Evolutionary conservation across 2,113 vertebrate species (phyloP), one percentile per base, ranked within the genome.

Genomic region (Ailuropoda melanoleuca): DNA sequence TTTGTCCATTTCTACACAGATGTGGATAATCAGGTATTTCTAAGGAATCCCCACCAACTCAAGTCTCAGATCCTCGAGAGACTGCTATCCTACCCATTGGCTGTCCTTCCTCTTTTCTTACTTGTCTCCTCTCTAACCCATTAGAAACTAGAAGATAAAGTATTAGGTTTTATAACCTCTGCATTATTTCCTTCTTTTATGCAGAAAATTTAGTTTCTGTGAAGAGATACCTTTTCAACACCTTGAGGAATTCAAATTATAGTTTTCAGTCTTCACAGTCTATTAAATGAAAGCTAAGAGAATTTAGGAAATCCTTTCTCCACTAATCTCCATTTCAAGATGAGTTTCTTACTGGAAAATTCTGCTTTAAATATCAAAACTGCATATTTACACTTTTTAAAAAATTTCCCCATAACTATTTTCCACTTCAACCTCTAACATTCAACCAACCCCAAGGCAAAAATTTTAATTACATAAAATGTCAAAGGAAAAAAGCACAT

Each of bases 381-480:
- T 46, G 72, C 46, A 17, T 75, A 75, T 75, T 75, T 46, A 46
- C 39, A 64, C 24, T 29, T 72, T 39, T 12, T 21, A 9, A 11
- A 11, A 24, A 74, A 43, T 46, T 94, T 92, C 15, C 64, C n/a
- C 18, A 14, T 77, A 62, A 89, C 14, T 39, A 74, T 94, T 29
- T 31, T 90, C 6, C 17, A 75, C 4, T 53, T 93, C 72, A 68
- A 46, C 80, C 37, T 77, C 75, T 89, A 92, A 92, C n/a, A 90
- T 96, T 80, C 56, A 93, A 58, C 58, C 37, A 88, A 83, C 39
- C 39, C 24, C 11, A 58, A 53, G 34, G 43, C 39, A 80, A 62
- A 29, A 82, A 88, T 39, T 66, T 88, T 91, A 88, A 92, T 88
- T 58, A 93, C 17, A 64, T 58, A 88, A 93, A 93, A 80, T 88